Percentiles rank a stretch among this genome's conserved stretches.
These are phyloP conservation scores for Dynastes maya DNA, from an alignment of 2,888 invertebrate genomes.

Conservation along the genomic window DNA sequence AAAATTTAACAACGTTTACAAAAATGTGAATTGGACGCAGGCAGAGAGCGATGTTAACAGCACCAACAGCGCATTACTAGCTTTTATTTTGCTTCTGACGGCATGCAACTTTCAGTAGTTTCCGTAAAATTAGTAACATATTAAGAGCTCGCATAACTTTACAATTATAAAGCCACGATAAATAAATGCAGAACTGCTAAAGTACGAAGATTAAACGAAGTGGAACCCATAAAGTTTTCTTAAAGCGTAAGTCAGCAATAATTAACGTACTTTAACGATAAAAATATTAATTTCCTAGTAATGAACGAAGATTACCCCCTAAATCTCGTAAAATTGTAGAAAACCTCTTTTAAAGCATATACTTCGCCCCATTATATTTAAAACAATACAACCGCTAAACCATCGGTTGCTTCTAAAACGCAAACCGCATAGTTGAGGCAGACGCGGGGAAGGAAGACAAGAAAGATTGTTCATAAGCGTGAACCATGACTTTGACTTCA, in stretches of 20 bases:
- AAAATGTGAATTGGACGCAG: not conserved
- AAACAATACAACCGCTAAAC: slow-evolving; percentile 44
- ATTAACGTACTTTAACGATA: slow-evolving; percentile 12
- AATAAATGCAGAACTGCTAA: slow-evolving; percentile 25
- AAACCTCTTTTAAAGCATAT: slow-evolving; percentile 11
- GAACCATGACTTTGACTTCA: slow-evolving; percentile 52
- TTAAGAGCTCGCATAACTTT: not conserved
- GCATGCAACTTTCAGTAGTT: not conserved
- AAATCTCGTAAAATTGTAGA: slow-evolving; percentile 17
- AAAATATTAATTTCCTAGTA: slow-evolving; percentile 35
- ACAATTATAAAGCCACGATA: slow-evolving; percentile 14
- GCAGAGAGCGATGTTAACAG: no score
- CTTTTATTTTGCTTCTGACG: slow-evolving; percentile 1
- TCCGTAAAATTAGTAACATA: not conserved
- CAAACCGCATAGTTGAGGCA: slow-evolving; percentile 48
- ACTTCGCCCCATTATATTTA: slow-evolving; percentile 38
- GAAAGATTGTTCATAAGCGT: slow-evolving; percentile 53
- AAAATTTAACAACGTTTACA: not conserved
- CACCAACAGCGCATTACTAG: not conserved
- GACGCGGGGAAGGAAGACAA: slow-evolving; percentile 43
- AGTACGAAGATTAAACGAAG: slow-evolving; percentile 33
- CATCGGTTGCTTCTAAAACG: slow-evolving; percentile 40
- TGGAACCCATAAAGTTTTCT: slow-evolving; percentile 26
- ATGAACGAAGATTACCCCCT: slow-evolving; percentile 12
- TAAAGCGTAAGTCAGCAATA: slow-evolving; percentile 1